Conservation (phyloP, 2,888 invertebrate genomes). For the Myathropa florea region DNA sequence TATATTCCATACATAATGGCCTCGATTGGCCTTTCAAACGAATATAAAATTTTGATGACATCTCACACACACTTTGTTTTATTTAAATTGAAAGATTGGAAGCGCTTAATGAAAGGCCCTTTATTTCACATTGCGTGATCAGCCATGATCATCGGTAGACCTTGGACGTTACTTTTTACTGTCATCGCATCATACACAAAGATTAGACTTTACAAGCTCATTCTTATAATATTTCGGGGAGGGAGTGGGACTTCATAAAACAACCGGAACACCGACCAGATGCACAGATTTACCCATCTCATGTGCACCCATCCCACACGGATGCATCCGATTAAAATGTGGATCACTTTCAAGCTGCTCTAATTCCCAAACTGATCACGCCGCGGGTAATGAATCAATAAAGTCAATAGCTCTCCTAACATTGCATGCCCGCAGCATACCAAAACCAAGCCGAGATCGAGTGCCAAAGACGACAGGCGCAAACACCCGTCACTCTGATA, state of each 20-base stretch:
- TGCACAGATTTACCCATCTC: not conserved
- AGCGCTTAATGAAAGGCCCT: too few relatives aligned
- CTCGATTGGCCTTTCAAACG: too few relatives aligned
- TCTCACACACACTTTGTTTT: too few relatives aligned
- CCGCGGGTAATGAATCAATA: not conserved
- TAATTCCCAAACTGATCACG: not conserved
- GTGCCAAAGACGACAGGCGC: not conserved
- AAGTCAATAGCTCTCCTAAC: not conserved
- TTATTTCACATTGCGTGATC: not conserved
- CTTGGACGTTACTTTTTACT: not conserved
- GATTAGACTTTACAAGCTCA: not conserved
- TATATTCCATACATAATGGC: too few relatives aligned
- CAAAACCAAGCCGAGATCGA: not conserved
- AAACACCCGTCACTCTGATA: not conserved
- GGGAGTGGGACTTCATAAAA: not conserved
- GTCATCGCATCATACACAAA: not conserved
- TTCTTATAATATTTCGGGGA: not conserved
- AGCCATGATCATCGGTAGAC: not conserved
- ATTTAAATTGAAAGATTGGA: too few relatives aligned
- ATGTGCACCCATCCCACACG: not conserved
- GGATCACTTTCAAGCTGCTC: not conserved
- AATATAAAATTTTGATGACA: too few relatives aligned
- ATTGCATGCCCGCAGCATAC: not conserved
- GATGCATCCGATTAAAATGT: not conserved
- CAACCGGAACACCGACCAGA: not conserved